These are phyloP conservation scores for Colletes collaris DNA, from an alignment of 2,888 invertebrate species.

Conservation along the genomic window DNA sequence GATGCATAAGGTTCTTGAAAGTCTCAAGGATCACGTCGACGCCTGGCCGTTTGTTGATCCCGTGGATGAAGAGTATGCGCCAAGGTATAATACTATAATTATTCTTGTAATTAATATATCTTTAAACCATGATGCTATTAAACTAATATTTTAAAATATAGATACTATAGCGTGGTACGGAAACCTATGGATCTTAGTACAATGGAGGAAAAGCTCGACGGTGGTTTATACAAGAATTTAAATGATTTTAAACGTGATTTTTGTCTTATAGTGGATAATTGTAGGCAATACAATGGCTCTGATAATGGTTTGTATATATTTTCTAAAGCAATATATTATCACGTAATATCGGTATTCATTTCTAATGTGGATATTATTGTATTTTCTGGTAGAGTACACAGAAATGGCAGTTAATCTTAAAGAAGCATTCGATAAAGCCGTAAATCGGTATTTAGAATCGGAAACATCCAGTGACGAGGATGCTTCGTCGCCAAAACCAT, in stretches of 20 bases:
- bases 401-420: conserved; percentile 94
- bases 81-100: conserved; percentile 85
- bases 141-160: conserved; percentile 40
- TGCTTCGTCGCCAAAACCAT: conserved; percentile 68
- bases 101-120: neutral
- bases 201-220: conserved; percentile 94
- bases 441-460: conserved; percentile 92
- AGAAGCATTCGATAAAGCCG: conserved; percentile 91
- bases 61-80: conserved; percentile 96
- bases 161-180: conserved; percentile 86
- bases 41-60: conserved; percentile 98
- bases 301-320: conserved; percentile 89
- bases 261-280: conserved; percentile 96
- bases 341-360: conserved; percentile 1
- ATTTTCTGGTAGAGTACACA: conserved; percentile 89
- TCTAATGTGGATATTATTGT: neutral
- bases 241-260: conserved; percentile 94
- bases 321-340: conserved; percentile 10
- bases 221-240: conserved; percentile 91
- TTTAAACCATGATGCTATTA: conserved; percentile 1
- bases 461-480: conserved; percentile 90
- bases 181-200: conserved; percentile 94
- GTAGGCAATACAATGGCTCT: conserved; percentile 95
- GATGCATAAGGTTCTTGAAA: conserved; percentile 95
- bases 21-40: conserved; percentile 93